Evolutionary conservation across 2,888 invertebrate species (phyloP).

Genomic region (Eremobia ochroleuca): DNA sequence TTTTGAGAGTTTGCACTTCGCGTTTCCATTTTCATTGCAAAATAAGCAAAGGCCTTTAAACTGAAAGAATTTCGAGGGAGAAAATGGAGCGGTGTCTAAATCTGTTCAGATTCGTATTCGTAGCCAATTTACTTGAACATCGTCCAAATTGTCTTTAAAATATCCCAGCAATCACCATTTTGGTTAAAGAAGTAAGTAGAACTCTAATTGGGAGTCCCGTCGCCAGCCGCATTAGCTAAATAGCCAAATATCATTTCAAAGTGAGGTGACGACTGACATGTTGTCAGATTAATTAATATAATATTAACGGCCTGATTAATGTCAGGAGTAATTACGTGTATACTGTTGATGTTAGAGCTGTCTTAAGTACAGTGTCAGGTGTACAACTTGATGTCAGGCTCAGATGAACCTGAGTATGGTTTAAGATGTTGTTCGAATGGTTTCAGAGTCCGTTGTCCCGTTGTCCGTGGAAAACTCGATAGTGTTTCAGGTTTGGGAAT

Average conservation of each 20-base stretch:
- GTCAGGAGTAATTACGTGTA: slow-evolving; percentile 33
- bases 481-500: neutral
- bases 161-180: slow-evolving; percentile 61
- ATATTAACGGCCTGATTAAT: slow-evolving; percentile 39
- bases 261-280: slow-evolving; percentile 37
- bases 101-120: slow-evolving; percentile 39
- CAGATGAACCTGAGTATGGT: neutral
- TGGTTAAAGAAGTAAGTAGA: slow-evolving; percentile 52
- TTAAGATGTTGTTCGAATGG: neutral
- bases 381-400: neutral
- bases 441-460: neutral
- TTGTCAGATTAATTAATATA: slow-evolving; percentile 54
- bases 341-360: slow-evolving; percentile 11
- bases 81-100: slow-evolving; percentile 43
- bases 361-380: slow-evolving; percentile 14
- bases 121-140: slow-evolving; percentile 57
- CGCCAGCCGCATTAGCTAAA: slow-evolving; percentile 43
- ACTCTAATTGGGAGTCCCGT: slow-evolving; percentile 54
- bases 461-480: neutral
- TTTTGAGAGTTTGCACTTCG: slow-evolving; percentile 14
- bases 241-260: slow-evolving; percentile 49
- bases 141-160: slow-evolving; percentile 59
- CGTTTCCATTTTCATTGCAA: slow-evolving; percentile 3
- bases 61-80: slow-evolving; percentile 23
- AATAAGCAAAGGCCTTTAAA: slow-evolving; percentile 19